phyloP scores from a whole-genome alignment of 2,797 vertebrate genomes.

The Sebastes hopkinsi region DNA sequence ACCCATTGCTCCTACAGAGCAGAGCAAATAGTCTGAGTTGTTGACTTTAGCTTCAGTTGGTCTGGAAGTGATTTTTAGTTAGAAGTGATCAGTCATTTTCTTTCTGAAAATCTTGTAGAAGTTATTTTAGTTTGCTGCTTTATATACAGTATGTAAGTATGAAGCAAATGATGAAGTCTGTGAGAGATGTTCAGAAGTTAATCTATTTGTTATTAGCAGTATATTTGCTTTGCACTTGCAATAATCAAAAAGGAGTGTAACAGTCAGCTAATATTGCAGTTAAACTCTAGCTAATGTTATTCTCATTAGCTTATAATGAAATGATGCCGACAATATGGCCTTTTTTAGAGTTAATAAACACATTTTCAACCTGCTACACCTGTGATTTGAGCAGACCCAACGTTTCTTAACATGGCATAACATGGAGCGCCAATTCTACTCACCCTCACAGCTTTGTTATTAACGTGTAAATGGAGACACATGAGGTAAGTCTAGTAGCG shows the following conservation, averaged over 20 bases:
- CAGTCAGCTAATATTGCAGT: neutral
- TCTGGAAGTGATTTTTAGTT: neutral
- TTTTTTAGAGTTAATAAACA: neutral
- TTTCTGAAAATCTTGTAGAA: neutral
- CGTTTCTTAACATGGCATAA: slow-evolving; percentile 17
- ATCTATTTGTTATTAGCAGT: slow-evolving; percentile 1
- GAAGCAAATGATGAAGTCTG: neutral
- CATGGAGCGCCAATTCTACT: slow-evolving; percentile 21
- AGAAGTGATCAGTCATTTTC: neutral
- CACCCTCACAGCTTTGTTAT: slow-evolving; percentile 48
- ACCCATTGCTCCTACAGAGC: neutral
- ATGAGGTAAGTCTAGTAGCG: slow-evolving; percentile 55
- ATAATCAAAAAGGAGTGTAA: neutral
- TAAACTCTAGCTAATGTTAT: neutral
- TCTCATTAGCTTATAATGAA: slow-evolving; percentile 24
- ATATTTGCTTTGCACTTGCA: neutral
- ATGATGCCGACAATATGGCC: neutral
- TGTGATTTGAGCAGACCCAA: slow-evolving; percentile 5
- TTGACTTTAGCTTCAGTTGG: neutral
- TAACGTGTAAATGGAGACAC: slow-evolving; percentile 70
- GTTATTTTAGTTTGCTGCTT: neutral
- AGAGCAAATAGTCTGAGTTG: neutral
- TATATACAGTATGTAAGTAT: neutral
- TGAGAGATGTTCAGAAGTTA: neutral
- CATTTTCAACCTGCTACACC: slow-evolving; percentile 32